Conservation (phyloP, 2,888 invertebrate species). For the Caenorhabditis virilis region DNA sequence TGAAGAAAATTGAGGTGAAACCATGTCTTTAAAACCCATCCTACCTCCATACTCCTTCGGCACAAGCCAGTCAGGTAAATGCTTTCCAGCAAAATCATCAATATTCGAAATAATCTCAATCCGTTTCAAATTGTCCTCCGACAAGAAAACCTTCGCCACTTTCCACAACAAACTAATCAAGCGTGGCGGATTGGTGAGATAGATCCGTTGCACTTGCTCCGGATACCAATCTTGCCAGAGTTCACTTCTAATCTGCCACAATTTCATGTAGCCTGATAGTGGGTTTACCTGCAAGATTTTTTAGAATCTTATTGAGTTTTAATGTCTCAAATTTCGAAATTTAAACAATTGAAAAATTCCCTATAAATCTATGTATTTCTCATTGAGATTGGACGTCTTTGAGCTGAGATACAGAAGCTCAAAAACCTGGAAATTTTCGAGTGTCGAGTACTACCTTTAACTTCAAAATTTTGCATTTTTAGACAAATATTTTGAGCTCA, state of each 20-base stretch:
- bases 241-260: conserved; percentile 55
- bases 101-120: conserved; percentile 44
- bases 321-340: neutral
- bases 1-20: too few relatives aligned
- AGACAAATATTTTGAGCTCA: too few relatives aligned
- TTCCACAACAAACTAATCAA: conserved; percentile 47
- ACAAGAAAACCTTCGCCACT: conserved; percentile 49
- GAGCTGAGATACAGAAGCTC: neutral
- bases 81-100: conserved; percentile 35
- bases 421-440: neutral
- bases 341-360: neutral
- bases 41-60: conserved; percentile 55
- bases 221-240: conserved; percentile 59
- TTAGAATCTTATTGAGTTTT: neutral
- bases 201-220: conserved; percentile 53
- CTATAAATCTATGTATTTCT: neutral
- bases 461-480: too few relatives aligned
- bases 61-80: conserved; percentile 45
- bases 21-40: too few relatives aligned
- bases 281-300: conserved; percentile 50
- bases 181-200: conserved; percentile 51
- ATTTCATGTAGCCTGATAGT: conserved; percentile 54
- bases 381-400: neutral
- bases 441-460: too few relatives aligned
- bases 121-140: conserved; percentile 44